Percentiles rank a stretch among this genome's conserved stretches.
Conservation (phyloP, 2,113 vertebrate species). For the Balaeniceps rex region DNA sequence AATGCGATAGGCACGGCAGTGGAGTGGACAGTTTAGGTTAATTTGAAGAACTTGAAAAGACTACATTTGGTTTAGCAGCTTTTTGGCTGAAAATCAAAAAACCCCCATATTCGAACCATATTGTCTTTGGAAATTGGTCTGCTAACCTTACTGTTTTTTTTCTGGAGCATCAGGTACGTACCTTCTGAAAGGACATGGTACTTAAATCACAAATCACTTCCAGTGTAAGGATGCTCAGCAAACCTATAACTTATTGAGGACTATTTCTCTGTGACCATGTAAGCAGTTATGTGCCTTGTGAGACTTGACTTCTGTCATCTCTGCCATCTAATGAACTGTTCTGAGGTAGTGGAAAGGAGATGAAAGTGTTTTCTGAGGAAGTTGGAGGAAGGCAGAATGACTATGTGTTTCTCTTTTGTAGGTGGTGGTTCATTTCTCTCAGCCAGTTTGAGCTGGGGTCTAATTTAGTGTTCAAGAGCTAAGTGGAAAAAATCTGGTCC, state of each 20-base stretch:
- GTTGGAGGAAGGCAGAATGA: not conserved
- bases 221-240: not conserved
- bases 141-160: not conserved
- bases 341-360: not conserved
- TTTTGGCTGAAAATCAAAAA: not conserved
- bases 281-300: not conserved
- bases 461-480: not conserved
- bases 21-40: not conserved
- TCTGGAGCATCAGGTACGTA: not conserved
- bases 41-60: not conserved
- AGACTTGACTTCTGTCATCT: not conserved
- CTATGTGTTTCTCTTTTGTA: not conserved
- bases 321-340: not conserved
- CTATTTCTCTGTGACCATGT: not conserved
- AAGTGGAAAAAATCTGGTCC: not conserved
- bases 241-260: not conserved
- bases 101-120: fast-evolving
- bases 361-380: not conserved
- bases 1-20: not conserved
- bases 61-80: not conserved
- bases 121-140: not conserved
- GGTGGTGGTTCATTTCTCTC: not conserved
- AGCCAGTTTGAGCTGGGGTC: not conserved
- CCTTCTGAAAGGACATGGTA: not conserved
- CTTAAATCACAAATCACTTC: not conserved